Evolutionary conservation across 2,888 invertebrate species (phyloP).

Genomic region (Catocala fraxini): DNA sequence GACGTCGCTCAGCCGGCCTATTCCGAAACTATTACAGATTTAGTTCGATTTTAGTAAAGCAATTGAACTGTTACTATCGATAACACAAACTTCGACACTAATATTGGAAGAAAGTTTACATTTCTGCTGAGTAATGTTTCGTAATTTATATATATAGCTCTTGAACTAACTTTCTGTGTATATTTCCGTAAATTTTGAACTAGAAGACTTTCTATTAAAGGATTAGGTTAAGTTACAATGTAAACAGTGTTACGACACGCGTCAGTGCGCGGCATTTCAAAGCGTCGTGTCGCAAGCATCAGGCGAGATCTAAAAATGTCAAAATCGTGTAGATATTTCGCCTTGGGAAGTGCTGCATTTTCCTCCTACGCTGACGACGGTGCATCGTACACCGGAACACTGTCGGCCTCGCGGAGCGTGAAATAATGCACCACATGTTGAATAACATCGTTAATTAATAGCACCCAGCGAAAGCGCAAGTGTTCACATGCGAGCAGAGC

Average conservation of each 20-base stretch:
- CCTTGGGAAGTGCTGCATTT: conserved; percentile 60
- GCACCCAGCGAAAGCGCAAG: conserved; percentile 80
- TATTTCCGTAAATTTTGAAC: conserved; percentile 39
- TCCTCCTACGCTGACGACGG: conserved; percentile 34
- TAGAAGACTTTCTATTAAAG: conserved; percentile 54
- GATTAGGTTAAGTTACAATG: conserved; percentile 62
- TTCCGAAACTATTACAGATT: conserved; percentile 24
- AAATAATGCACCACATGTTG: conserved; percentile 83
- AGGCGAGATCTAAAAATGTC: conserved; percentile 78
- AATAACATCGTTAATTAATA: conserved; percentile 80
- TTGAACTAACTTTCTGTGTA: conserved; percentile 35
- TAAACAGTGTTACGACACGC: conserved; percentile 68
- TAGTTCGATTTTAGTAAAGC: conserved; percentile 26
- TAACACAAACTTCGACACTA: conserved; percentile 6
- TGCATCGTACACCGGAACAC: conserved; percentile 69
- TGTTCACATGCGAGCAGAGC: conserved; percentile 76
- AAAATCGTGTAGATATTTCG: conserved; percentile 76
- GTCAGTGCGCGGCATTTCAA: conserved; percentile 70
- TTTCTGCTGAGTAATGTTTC: conserved; percentile 4
- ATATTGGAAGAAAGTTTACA: conserved; percentile 4
- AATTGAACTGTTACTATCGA: conserved; percentile 13
- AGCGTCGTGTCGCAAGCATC: conserved; percentile 70
- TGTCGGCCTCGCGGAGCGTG: conserved; percentile 68
- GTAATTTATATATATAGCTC: no score
- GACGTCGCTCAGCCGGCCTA: conserved; percentile 22